Base-by-base conservation (phyloP, 2,113 vertebrate genomes). In the Siniperca chuatsi region DNA sequence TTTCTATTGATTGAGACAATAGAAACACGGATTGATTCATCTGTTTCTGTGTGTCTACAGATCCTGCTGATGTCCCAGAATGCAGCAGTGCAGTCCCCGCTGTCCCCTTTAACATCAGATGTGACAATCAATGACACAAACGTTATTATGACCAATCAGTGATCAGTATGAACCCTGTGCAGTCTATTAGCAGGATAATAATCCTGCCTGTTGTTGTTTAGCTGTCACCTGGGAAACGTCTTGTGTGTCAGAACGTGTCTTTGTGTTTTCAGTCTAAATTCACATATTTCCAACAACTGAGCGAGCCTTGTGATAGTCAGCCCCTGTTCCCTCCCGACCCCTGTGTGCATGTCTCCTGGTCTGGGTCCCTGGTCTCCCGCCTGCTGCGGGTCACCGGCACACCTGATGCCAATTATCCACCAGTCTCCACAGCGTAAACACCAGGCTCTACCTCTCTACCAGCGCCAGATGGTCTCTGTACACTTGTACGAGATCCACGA, bases 11-110 rank as follows among this genome's bases (percentile, higher is more conserved):
- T 57, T n/a, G 12, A 80, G 33, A 21, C 33, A 40, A 40, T 10
- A 37, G 21, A 37, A 13, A 23, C 23, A 58, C 23, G 52, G 15
- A 68, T 25, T n/a, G 29, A 50, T 72, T 50, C 21, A 42, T 72
- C 3, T 25, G 0, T 67, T 18, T 42, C 4, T 69, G n/a, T 71
- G 9, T 77, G 12, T 76, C 21, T 25, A 25, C 33, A 76, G 78
- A 42, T 8, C n/a, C 35, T 46, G 35, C 23, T 58, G 69, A 60
- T 75, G 25, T 48, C 1, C 20, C 52, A 80, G 83, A 84, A 68
- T 79, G 62, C 58, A 62, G 44, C 37, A n/a, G 23, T 60, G 7
- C 20, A 54, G 54, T 0, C 40, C 21, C 23, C 7, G n/a, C 23
- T 18, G 54, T 12, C n/a, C 9, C 48, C 11, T 42, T 23, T 44